phyloP scores from a whole-genome alignment of 2,113 vertebrate species.

The Dolichotis patagonum region DNA sequence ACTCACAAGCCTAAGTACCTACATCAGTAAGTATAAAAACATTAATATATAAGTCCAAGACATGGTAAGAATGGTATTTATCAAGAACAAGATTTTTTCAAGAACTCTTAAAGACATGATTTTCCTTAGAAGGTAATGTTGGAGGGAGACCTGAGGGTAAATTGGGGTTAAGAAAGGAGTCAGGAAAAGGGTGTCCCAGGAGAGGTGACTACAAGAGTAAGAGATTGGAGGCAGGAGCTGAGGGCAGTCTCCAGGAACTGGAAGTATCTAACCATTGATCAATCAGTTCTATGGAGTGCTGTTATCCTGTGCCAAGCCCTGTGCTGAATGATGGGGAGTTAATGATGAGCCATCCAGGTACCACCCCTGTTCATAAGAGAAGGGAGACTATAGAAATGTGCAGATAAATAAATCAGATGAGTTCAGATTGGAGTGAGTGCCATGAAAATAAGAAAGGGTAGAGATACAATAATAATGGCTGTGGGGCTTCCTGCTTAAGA shows the following conservation, averaged over 20 bases:
- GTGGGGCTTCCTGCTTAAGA: neutral
- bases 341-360: neutral
- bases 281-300: neutral
- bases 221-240: neutral
- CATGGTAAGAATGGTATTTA: constrained; percentile 7
- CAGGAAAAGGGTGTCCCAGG: neutral
- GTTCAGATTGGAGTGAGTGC: neutral
- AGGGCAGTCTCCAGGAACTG: neutral
- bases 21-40: constrained; percentile 1
- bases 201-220: neutral
- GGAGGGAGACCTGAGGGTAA: neutral
- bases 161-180: neutral
- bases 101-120: constrained; percentile 25
- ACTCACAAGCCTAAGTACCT: neutral
- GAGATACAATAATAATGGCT: neutral
- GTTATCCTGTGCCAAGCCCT: neutral
- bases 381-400: neutral
- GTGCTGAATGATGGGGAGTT: neutral
- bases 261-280: constrained; percentile 43
- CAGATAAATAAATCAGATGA: neutral
- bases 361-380: neutral
- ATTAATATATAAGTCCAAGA: constrained; percentile 3
- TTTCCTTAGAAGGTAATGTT: constrained; percentile 19
- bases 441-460: neutral
- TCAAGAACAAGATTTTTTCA: neutral